Evolutionary conservation across 2,113 vertebrate genomes (phyloP), one percentile per base, ranked within the genome.

Genomic region (Typhlomys cinereus): DNA sequence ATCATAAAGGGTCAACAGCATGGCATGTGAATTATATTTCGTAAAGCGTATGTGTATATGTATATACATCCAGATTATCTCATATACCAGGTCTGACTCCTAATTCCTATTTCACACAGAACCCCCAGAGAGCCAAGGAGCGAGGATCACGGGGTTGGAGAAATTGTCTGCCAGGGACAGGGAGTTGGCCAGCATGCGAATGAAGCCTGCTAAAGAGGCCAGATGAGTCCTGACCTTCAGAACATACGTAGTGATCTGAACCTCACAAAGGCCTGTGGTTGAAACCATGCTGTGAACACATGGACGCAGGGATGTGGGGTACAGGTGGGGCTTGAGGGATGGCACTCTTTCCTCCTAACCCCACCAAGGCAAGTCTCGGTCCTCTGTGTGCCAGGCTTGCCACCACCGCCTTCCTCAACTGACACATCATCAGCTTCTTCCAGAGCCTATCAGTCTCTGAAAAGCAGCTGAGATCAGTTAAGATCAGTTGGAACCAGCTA

Each of bases 331-430:
- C 17, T 31, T 11, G 67, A 4, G n/a, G 7, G 25, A 5, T 5
- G 5, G 66, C 31, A 67, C 7, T 57, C 48, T 74, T 88, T 46
- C 44, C 25, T 89, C 31, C 36, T 27, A 59, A n/a, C 7, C 14
- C 29, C 66, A 69, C 14, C 5, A 4, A 3, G 48, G 12, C 23
- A 78, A 83, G 91, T 52, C 73, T 74, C 84, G 27, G 23, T 89
- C 90, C 73, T 87, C 93, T 79, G 44, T 44, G 78, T 36, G 21
- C 71, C 46, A 39, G 46, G 86, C 18, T 84, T 7, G 12, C 36
- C 27, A 17, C 20, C 27, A 39, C 61, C 27, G 21, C 34, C 54
- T 54, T 91, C 36, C 18, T 46, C 66, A 8, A 6, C 48, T 12
- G 12, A 81, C 4, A 20, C 5, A 21, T 4, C 48, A 34, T 81